Base-by-base conservation (phyloP, 2,888 invertebrate genomes). In the Sphaerophoria taeniata region DNA sequence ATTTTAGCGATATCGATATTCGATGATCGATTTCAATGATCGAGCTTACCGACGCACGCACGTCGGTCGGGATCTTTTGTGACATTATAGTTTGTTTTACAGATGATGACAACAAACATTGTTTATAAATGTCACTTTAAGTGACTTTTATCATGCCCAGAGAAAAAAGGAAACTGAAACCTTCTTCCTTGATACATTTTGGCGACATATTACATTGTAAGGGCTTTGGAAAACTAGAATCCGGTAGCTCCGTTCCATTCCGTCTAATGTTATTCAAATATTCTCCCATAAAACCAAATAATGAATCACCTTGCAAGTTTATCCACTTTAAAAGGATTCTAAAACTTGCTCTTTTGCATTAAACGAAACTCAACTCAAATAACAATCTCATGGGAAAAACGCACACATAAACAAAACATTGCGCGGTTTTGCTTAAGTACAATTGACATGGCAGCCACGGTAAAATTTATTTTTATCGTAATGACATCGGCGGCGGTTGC, bases 391-490 rank as follows among this genome's bases (percentile, higher is more conserved):
- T 84, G 84, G 84, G 84, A 84, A 84, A 71, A 82, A 43, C 49
- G 47, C 56, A 55, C 49, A 67, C 36, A 74, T 55, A 55, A 65
- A 36, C 56, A 56, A 65, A 53, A 75, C 70, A 51, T 55, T 67
- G 49, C 51, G 63, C 58, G 39, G 65, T 56, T 81, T 81, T 33
- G 47, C 63, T 76, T 76, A 65, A 70, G 73, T 73, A 87, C 87
- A 87, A 87, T 87, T 87, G 87, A 87, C 87, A 84, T 87, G 87
- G 87, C 83, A 84, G 83, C 83, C 70, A 70, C 81, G 85, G 77
- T 83, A 81, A 83, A 87, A 87, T 87, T 87, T 87, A 87, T 87
- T 87, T 87, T 87, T 87, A 87, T 87, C 87, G 74, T 83, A 87
- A 77, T 87, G 87, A 84, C 87, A 87, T 87, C 87, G 82, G 70